Conservation (phyloP, 2,888 invertebrate species). For the Callyntrura sp. region DNA sequence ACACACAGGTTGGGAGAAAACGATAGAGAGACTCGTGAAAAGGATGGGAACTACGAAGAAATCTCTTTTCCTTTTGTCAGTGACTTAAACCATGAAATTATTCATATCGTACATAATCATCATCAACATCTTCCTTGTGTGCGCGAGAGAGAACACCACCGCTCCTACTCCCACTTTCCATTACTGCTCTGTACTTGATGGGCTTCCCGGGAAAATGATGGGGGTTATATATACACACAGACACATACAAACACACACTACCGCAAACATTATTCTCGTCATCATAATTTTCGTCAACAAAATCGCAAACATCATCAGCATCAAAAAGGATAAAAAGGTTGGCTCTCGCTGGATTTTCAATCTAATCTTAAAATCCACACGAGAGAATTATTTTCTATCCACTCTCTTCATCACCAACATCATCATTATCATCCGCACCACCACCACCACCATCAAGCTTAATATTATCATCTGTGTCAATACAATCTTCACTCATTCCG, state of each 20-base stretch:
- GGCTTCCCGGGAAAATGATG: background rate
- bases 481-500: slow-evolving; percentile 24
- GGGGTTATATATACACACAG: background rate
- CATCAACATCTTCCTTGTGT: background rate
- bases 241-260: no score
- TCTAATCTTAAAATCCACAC: slow-evolving; percentile 51
- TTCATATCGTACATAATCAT: slow-evolving; percentile 3
- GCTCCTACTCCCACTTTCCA: background rate
- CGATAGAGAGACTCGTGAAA: background rate
- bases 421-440: background rate
- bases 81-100: slow-evolving; percentile 45
- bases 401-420: background rate
- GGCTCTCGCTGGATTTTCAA: slow-evolving; percentile 48
- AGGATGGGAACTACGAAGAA: background rate
- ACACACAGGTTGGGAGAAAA: background rate
- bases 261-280: slow-evolving; percentile 42
- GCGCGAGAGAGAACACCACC: background rate
- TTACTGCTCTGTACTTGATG: slow-evolving; percentile 16
- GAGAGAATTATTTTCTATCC: slow-evolving; percentile 5
- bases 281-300: slow-evolving; percentile 59
- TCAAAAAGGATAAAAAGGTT: slow-evolving; percentile 46
- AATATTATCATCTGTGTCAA: slow-evolving; percentile 40
- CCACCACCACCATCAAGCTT: background rate
- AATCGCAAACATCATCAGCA: slow-evolving; percentile 57
- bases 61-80: slow-evolving; percentile 37